These are phyloP conservation scores for zebrafish (Danio rerio) DNA, from an alignment of 2,113 vertebrate species.

Conservation along the genomic window GRCz12tu NC_133189.1:7239501-7240000, in stretches of 20 bases:
- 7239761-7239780: slow-evolving; percentile 38
- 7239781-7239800: slow-evolving; percentile 35
- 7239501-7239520: slow-evolving; percentile 7
- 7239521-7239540: background rate
- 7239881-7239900: slow-evolving; percentile 16
- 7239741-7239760: slow-evolving; percentile 42
- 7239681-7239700: slow-evolving; percentile 50
- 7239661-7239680: slow-evolving; percentile 59
- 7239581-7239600: slow-evolving; percentile 11
- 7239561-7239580: slow-evolving; percentile 19
- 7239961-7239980: background rate
- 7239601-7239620: slow-evolving; percentile 37
- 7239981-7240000: background rate
- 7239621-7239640: slow-evolving; percentile 42
- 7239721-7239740: slow-evolving; percentile 29
- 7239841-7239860: slow-evolving; percentile 5
- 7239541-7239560: background rate
- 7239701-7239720: slow-evolving; percentile 44
- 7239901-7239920: slow-evolving; percentile 26
- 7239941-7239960: background rate
- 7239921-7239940: slow-evolving; percentile 9
- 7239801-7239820: slow-evolving; percentile 44
- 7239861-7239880: slow-evolving; percentile 10
- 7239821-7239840: slow-evolving; percentile 25
- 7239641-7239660: slow-evolving; percentile 48